phyloP scores from a whole-genome alignment of 1,140 invertebrate species.

The Pissodes strobi region DNA sequence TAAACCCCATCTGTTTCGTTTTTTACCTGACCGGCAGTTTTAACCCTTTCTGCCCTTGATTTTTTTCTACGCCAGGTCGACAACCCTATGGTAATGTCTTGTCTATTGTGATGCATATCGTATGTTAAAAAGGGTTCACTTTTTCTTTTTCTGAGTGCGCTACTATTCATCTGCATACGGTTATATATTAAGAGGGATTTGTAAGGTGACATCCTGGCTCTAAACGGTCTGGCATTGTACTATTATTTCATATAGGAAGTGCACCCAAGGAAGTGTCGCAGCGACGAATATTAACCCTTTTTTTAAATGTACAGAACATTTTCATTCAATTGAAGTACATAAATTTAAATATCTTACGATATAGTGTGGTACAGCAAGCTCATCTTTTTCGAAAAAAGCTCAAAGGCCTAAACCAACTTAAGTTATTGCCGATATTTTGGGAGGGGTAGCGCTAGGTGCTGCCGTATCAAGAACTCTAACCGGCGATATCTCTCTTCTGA shows the following conservation, averaged over 20 bases:
- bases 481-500: no score
- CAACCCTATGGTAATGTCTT: slow-evolving; percentile 21
- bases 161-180: slow-evolving; percentile 23
- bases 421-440: no score
- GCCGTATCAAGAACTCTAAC: no score
- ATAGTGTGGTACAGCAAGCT: no score
- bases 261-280: no score
- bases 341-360: no score
- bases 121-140: slow-evolving; percentile 27
- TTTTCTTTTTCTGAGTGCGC: slow-evolving; percentile 14
- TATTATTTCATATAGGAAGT: neutral
- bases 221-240: neutral
- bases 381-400: no score
- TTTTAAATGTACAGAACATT: no score
- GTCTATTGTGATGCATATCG: slow-evolving; percentile 25
- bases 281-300: no score
- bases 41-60: slow-evolving; percentile 5
- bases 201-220: slow-evolving; percentile 18
- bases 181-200: slow-evolving; percentile 22
- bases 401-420: no score
- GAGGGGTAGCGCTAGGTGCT: no score
- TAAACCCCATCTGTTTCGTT: slow-evolving; percentile 25
- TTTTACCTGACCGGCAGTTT: slow-evolving; percentile 13
- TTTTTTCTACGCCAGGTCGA: slow-evolving; percentile 17
- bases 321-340: no score